Base-by-base conservation (phyloP, 2,113 vertebrate species). In the Callocephalon fimbriatum region DNA sequence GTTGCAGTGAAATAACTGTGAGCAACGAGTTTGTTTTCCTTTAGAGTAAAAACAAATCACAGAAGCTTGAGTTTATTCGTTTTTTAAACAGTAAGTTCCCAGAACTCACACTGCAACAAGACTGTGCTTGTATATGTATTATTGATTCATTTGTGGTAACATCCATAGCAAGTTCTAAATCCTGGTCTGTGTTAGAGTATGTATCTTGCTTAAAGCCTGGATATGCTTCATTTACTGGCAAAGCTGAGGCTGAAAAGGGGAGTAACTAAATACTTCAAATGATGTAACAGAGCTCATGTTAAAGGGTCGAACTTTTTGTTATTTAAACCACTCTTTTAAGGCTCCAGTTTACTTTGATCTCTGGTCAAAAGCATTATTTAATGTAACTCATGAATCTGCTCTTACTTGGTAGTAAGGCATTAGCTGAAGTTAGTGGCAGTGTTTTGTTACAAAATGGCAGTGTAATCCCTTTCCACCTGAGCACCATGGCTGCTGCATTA, bases 111-210 rank as follows among this genome's bases (percentile, higher is more conserved):
- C 21, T 35, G 71, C 56, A 86, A 74, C 32, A 59, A 26, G 38
- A 38, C 48, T 44, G 2, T 32, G 22, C 26, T 12, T 50, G 10
- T 63, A 3, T 81, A 14, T 48, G 17, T 31, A 11, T 82, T 94
- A 96, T 82, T 95, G 95, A 97, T 93, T 95, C 90, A 93, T 91
- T 89, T 68, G 65, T 93, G 79, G 75, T 82, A 59, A 44, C 68
- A 68, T 88, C 54, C 27, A 47, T 12, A 74, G 90, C 86, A 54
- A 84, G 73, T 89, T 93, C 72, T 65, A 95, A 93, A 95, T 95
- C 88, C 75, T 51, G 56, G 8, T 35, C 44, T 79, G 83, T 80
- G 71, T 91, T 96, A 21, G 54, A 51, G 45, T 74, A 3, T 56
- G 59, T 62, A 68, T 74, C 86, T 70, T 10, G 29, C 88, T 95